Base-by-base conservation (phyloP, 2,113 vertebrate species). In the Nettapus auritus region DNA sequence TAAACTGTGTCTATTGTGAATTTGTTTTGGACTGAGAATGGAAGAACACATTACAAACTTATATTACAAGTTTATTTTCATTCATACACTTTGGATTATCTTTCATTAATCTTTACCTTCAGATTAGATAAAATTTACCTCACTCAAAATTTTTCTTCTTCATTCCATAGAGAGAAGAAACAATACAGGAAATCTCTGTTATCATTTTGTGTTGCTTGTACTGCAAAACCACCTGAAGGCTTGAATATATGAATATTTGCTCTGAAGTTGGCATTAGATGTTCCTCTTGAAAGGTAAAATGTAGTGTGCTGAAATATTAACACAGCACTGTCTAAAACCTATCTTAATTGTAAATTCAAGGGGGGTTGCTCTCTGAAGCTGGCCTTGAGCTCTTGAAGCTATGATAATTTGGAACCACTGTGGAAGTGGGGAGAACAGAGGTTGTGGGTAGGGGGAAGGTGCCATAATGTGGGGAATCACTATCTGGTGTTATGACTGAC, bases 221-320 rank as follows among this genome's bases (percentile, higher is more conserved):
- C 66, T 95, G 53, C 66, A 73, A 92, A 95, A 89, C 52, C 20
- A 89, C 90, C 89, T 76, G 16, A 92, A 94, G 88, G 88, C 82
- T 91, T 85, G 88, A 95, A 96, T 95, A 83, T 66, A 89, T 84
- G 78, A 91, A 88, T 95, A 95, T 95, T 95, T 94, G 73, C 90
- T 95, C 91, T 94, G 73, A 88, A 84, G 50, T 70, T 56, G 13
- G 59, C 77, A 56, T 85, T 88, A 95, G 88, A 94, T 38, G 55
- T 68, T 92, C 59, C 73, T 56, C 26, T 82, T 93, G 93, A 82
- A 91, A 93, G 63, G 63, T 70, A 95, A 91, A 70, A 88, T 20
- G n/a, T 36, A 86, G 36, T 50, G 69, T n/a, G 19, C 38, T 53
- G 88, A 84, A 93, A 80, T 93, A 77, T 59, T 86, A 90, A 34